These are phyloP conservation scores for Corythaeola cristata DNA, from an alignment of 2,113 vertebrate genomes.

Conservation along the genomic window DNA sequence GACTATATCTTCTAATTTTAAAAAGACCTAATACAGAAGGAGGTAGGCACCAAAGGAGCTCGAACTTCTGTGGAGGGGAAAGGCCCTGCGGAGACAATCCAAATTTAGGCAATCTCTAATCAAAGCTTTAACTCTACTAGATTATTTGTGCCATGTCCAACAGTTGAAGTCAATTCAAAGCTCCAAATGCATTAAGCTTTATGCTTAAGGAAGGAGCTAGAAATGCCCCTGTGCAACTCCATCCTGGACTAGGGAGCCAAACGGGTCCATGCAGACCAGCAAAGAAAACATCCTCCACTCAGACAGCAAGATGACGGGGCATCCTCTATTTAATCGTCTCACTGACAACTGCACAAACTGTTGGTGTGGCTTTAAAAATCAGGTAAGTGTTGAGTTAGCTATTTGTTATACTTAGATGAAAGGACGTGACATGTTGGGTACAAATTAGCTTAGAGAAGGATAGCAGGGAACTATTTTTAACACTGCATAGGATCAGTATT, in stretches of 20 bases:
- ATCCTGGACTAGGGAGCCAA: neutral
- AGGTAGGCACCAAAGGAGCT: neutral
- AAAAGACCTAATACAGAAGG: neutral
- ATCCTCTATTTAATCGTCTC: neutral
- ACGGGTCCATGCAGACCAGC: neutral
- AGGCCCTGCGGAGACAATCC: neutral
- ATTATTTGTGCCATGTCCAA: neutral
- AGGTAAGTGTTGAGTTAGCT: neutral
- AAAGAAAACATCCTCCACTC: neutral
- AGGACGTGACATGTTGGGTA: neutral
- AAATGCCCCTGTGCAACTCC: neutral
- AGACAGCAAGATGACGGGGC: rapidly evolving
- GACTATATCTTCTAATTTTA: neutral
- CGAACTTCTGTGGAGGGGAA: neutral
- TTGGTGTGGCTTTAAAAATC: neutral
- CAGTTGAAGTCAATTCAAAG: neutral
- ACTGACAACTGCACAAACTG: neutral
- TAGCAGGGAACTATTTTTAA: neutral
- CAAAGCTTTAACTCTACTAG: neutral
- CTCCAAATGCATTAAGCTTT: neutral
- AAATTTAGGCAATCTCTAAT: neutral
- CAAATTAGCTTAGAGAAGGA: neutral
- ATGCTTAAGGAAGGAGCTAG: neutral
- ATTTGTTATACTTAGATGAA: neutral
- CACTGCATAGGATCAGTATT: neutral